Percentiles rank a stretch among this genome's conserved stretches.
Evolutionary conservation across 1,140 invertebrate genomes (phyloP).

Genomic region (Bradynema listronoti): DNA sequence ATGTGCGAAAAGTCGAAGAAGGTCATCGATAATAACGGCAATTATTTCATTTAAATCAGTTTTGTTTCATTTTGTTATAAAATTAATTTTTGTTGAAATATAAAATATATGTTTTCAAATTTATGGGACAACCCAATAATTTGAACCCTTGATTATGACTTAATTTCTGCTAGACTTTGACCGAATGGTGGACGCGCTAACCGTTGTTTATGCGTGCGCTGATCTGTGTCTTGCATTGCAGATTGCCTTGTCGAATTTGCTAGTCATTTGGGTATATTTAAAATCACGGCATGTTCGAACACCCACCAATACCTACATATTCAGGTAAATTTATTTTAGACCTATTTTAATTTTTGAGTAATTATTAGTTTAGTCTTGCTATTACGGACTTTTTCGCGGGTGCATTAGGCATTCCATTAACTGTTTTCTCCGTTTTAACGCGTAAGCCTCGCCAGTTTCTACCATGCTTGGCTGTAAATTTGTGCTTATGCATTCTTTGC

Average conservation of each 20-base stretch:
- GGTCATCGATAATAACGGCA: too few relatives aligned
- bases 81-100: too few relatives aligned
- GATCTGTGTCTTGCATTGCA: constrained; percentile 33
- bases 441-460: constrained; percentile 22
- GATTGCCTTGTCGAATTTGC: constrained; percentile 30
- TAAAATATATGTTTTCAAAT: too few relatives aligned
- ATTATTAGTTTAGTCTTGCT: constrained; percentile 15
- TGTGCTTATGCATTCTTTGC: constrained; percentile 42
- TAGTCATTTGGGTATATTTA: constrained; percentile 39
- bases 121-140: too few relatives aligned
- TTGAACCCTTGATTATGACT: too few relatives aligned
- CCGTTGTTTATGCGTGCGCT: constrained; percentile 25
- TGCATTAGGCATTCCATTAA: constrained; percentile 38
- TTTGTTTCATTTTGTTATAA: too few relatives aligned
- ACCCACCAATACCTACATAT: constrained; percentile 46
- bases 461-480: constrained; percentile 36
- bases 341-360: not conserved
- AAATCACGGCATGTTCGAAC: constrained; percentile 34
- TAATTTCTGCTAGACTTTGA: too few relatives aligned
- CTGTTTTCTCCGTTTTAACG: constrained; percentile 41
- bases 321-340: constrained; percentile 15
- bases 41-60: too few relatives aligned
- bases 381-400: constrained; percentile 45
- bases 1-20: too few relatives aligned
- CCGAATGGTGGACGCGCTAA: constrained; percentile 22